Evolutionary conservation across 2,113 vertebrate genomes (phyloP).

Genomic region (Oncorhynchus masou): DNA sequence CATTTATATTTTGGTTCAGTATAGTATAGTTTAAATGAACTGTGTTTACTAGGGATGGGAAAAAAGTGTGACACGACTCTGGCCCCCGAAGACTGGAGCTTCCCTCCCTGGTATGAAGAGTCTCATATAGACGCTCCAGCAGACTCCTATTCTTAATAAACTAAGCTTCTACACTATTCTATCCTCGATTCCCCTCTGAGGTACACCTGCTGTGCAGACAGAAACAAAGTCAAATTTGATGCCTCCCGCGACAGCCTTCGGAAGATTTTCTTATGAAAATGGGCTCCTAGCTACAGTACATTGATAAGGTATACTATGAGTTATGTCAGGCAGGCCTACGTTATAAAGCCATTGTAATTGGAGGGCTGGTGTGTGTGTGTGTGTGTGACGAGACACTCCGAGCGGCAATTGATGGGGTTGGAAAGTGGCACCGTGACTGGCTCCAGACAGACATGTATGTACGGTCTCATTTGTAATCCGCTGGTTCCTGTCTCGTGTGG

Average conservation of each 20-base stretch:
- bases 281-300: not conserved
- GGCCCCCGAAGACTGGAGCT: too few relatives aligned
- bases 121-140: too few relatives aligned
- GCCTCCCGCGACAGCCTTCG: not conserved
- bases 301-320: not conserved
- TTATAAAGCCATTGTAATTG: not conserved
- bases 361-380: not conserved
- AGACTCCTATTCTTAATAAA: too few relatives aligned
- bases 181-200: too few relatives aligned
- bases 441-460: not conserved
- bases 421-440: not conserved
- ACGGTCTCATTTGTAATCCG: not conserved
- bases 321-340: constrained; percentile 6
- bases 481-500: not conserved
- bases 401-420: not conserved
- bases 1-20: too few relatives aligned
- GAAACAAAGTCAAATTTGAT: not conserved
- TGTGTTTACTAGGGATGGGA: too few relatives aligned
- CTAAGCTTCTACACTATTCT: too few relatives aligned
- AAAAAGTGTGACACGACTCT: too few relatives aligned
- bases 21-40: too few relatives aligned
- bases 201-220: too few relatives aligned
- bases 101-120: too few relatives aligned
- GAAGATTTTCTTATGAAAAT: not conserved
- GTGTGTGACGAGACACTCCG: not conserved